Conservation (phyloP, 2,888 invertebrate species). For the Abrostola triplasia region DNA sequence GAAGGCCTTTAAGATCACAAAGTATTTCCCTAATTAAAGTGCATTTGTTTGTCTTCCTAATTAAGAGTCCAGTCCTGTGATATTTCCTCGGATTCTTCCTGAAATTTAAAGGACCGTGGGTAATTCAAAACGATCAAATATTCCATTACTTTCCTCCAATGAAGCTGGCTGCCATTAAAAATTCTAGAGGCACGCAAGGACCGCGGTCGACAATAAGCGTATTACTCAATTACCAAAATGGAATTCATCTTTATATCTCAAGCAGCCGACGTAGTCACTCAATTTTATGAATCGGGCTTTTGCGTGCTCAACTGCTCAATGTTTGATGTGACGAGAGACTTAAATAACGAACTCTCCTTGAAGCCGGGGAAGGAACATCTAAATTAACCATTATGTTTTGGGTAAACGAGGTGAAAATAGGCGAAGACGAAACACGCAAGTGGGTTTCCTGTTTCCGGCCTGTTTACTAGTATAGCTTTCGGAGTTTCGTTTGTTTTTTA, state of each 20-base stretch:
- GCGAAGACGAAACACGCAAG: conserved; percentile 38
- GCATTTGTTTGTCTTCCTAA: neutral
- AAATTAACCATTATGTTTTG: conserved; percentile 61
- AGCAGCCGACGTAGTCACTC: conserved; percentile 69
- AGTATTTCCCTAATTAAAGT: neutral
- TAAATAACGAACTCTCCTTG: conserved; percentile 54
- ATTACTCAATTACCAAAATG: conserved; percentile 73
- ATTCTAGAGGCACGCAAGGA: conserved; percentile 38
- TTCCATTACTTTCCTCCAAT: conserved; percentile 21
- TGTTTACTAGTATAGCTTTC: conserved; percentile 25
- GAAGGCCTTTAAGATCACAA: neutral
- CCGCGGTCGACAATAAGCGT: conserved; percentile 47
- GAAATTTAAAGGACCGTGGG: neutral
- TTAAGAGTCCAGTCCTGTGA: neutral
- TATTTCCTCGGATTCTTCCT: neutral
- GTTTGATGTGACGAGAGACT: conserved; percentile 71
- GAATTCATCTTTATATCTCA: conserved; percentile 76
- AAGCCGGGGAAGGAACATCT: conserved; percentile 40
- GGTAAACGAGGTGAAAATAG: conserved; percentile 59
- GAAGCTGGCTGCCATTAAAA: conserved; percentile 38
- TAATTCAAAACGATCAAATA: conserved; percentile 13
- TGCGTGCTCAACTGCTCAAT: conserved; percentile 78
- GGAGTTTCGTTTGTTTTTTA: conserved; percentile 14
- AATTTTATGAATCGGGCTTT: conserved; percentile 79
- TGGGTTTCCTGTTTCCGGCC: conserved; percentile 35